Evolutionary conservation across 2,888 invertebrate genomes (phyloP).

Genomic region (Nemurella pictetii): DNA sequence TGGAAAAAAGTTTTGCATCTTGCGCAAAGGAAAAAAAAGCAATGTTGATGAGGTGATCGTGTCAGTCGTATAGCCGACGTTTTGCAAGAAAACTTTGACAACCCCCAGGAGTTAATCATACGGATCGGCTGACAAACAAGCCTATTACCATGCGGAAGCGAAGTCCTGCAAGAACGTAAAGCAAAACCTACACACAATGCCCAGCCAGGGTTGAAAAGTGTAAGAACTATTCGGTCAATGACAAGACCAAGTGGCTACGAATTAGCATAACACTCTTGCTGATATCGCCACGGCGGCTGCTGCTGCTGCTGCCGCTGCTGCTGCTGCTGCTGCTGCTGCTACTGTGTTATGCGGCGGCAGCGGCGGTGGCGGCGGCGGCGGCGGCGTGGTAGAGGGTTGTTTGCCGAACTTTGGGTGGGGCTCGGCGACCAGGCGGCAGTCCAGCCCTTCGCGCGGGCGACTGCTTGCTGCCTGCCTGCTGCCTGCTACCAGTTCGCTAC

Average conservation of each 20-base stretch:
- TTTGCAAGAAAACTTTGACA: neutral
- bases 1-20: neutral
- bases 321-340: neutral
- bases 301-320: neutral
- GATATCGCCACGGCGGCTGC: neutral
- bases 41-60: neutral
- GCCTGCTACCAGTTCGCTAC: neutral
- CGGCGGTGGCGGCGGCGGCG: neutral
- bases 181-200: neutral
- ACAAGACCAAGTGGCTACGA: neutral
- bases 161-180: neutral
- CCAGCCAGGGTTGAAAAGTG: neutral
- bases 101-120: neutral
- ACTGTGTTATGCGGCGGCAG: neutral
- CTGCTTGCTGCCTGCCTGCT: neutral
- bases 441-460: neutral
- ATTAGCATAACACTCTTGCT: neutral
- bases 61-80: neutral
- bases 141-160: neutral
- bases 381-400: neutral
- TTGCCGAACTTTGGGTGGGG: slow-evolving; percentile 24
- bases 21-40: neutral
- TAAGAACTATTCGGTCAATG: neutral
- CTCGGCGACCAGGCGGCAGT: neutral
- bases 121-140: neutral